phyloP scores from a whole-genome alignment of 2,888 invertebrate genomes.

The Limnephilus rhombicus region DNA sequence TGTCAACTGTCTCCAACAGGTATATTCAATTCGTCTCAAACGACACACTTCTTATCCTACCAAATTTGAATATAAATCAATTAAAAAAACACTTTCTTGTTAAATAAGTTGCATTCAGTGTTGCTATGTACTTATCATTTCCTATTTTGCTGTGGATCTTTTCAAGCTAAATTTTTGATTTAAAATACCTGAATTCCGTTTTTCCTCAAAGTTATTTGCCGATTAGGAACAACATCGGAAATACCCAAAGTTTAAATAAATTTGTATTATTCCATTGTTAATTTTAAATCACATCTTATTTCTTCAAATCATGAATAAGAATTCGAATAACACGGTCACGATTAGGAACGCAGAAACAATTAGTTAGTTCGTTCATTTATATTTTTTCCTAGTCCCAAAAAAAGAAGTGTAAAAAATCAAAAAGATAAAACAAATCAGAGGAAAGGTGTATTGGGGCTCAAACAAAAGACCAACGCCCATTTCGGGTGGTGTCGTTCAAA shows the following conservation, averaged over 20 bases:
- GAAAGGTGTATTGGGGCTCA: conserved; percentile 29
- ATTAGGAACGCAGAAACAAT: conserved; percentile 60
- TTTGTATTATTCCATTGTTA: conserved; percentile 32
- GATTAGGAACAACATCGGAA: neutral
- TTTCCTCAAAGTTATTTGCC: neutral
- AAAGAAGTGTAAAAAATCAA: conserved; percentile 55
- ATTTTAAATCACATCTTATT: conserved; percentile 43
- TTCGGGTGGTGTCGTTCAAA: conserved; percentile 37
- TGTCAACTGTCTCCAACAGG: neutral
- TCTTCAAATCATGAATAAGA: conserved; percentile 35
- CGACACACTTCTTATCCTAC: neutral
- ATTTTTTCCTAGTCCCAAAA: conserved; percentile 50
- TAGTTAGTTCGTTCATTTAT: conserved; percentile 56
- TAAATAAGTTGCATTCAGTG: neutral
- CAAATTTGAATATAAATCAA: neutral
- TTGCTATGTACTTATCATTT: neutral
- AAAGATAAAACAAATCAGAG: conserved; percentile 42
- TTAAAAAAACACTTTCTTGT: neutral
- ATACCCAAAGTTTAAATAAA: conserved; percentile 26
- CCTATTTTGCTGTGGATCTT: neutral
- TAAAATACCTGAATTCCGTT: neutral
- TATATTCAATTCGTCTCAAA: neutral
- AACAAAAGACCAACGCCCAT: conserved; percentile 29
- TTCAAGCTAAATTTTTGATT: neutral
- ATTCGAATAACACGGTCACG: conserved; percentile 57